Evolutionary conservation across 2,113 vertebrate species (phyloP).

Genomic region (Alectura lathami): DNA sequence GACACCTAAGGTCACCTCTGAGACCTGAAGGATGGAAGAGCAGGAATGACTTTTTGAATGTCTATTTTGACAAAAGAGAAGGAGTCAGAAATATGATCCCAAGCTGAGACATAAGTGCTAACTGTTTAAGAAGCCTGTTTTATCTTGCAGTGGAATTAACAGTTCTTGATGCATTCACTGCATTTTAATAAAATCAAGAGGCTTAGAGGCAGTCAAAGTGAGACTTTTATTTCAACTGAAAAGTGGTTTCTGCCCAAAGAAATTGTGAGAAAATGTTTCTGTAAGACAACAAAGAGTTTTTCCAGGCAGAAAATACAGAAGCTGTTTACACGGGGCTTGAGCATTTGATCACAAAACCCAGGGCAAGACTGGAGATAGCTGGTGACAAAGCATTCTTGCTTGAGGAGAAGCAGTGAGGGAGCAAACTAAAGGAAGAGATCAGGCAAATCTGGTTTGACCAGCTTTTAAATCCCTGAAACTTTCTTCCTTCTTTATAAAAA

Average conservation of each 20-base stretch:
- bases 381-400: slow-evolving; percentile 19
- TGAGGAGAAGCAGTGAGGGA: slow-evolving; percentile 28
- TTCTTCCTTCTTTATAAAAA: not conserved
- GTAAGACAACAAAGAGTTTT: slow-evolving; percentile 40
- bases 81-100: not conserved
- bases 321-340: slow-evolving; percentile 22
- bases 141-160: slow-evolving; percentile 24
- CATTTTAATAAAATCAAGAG: slow-evolving; percentile 30
- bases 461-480: not conserved
- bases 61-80: not conserved
- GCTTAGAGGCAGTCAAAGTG: slow-evolving; percentile 1
- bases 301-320: slow-evolving; percentile 56
- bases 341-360: slow-evolving; percentile 46
- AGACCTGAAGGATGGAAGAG: not conserved
- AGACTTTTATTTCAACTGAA: slow-evolving; percentile 48
- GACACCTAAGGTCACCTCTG: not conserved
- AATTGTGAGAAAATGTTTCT: slow-evolving; percentile 40
- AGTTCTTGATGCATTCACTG: slow-evolving; percentile 12
- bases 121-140: slow-evolving; percentile 11
- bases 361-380: slow-evolving; percentile 12
- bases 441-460: not conserved
- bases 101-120: not conserved
- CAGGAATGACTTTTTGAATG: not conserved
- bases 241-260: slow-evolving; percentile 51
- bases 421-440: not conserved